phyloP scores from a whole-genome alignment of 2,113 vertebrate species.

The Rallus limicola region DNA sequence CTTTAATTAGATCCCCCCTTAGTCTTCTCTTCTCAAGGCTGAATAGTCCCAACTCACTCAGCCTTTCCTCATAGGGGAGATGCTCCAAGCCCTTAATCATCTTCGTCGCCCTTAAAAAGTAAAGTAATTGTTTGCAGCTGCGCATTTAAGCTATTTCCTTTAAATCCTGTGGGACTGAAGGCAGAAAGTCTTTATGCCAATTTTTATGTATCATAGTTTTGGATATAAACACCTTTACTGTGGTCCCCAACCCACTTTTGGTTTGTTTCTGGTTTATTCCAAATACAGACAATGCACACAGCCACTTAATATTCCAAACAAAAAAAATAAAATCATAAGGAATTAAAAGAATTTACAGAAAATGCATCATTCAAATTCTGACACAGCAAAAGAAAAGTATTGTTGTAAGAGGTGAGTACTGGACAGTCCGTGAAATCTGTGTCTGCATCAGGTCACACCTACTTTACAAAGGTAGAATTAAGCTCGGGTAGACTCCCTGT shows the following conservation, averaged over 20 bases:
- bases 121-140: slow-evolving; percentile 76
- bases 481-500: background rate
- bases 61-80: too few species aligned
- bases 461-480: background rate
- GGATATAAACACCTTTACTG: background rate
- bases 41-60: too few species aligned
- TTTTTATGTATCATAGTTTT: slow-evolving; percentile 16
- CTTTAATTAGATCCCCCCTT: too few species aligned
- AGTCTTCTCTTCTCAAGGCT: too few species aligned
- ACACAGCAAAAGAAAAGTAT: background rate
- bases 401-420: background rate
- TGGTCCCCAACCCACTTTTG: slow-evolving; percentile 29
- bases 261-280: slow-evolving; percentile 47
- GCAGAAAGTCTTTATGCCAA: slow-evolving; percentile 28
- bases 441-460: background rate
- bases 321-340: slow-evolving; percentile 17
- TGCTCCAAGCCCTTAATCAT: too few species aligned
- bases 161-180: slow-evolving; percentile 49
- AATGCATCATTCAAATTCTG: background rate
- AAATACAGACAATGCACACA: background rate
- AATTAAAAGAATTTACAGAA: background rate
- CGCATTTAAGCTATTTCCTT: slow-evolving; percentile 60
- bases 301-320: background rate
- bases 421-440: background rate
- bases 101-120: background rate